Conservation (phyloP, 2,113 vertebrate species). For the Pelobates fuscus region DNA sequence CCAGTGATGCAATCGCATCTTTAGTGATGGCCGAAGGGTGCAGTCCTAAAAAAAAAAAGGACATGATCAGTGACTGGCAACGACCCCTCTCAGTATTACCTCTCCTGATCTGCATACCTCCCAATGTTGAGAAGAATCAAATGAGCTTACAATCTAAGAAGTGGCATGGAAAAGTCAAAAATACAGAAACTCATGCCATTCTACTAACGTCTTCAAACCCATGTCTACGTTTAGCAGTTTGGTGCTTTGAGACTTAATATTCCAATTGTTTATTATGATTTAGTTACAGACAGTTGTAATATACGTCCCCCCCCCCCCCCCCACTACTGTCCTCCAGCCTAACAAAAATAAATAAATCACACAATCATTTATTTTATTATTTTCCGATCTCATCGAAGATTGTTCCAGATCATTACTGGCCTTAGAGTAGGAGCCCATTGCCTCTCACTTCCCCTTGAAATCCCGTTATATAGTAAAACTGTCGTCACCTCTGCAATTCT, state of each 20-base stretch:
- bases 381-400: slow-evolving; percentile 15
- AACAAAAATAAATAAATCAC: slow-evolving; percentile 7
- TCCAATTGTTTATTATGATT: slow-evolving; percentile 22
- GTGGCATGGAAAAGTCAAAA: too few species aligned
- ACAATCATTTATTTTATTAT: slow-evolving; percentile 37
- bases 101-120: too few species aligned
- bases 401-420: background rate
- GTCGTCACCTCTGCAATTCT: slow-evolving; percentile 32
- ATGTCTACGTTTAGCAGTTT: background rate
- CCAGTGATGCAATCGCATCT: too few species aligned
- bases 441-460: slow-evolving; percentile 12
- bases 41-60: too few species aligned
- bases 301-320: background rate
- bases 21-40: too few species aligned
- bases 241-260: slow-evolving; percentile 11
- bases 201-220: too few species aligned
- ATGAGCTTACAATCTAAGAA: too few species aligned
- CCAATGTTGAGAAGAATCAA: too few species aligned
- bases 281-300: background rate
- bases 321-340: too few species aligned
- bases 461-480: slow-evolving; percentile 28
- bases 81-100: too few species aligned
- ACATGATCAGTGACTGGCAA: too few species aligned
- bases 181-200: too few species aligned
- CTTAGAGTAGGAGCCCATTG: slow-evolving; percentile 11